Evolutionary conservation across 2,113 vertebrate species (phyloP).

Genomic region (Oncorhynchus tshawytscha): DNA sequence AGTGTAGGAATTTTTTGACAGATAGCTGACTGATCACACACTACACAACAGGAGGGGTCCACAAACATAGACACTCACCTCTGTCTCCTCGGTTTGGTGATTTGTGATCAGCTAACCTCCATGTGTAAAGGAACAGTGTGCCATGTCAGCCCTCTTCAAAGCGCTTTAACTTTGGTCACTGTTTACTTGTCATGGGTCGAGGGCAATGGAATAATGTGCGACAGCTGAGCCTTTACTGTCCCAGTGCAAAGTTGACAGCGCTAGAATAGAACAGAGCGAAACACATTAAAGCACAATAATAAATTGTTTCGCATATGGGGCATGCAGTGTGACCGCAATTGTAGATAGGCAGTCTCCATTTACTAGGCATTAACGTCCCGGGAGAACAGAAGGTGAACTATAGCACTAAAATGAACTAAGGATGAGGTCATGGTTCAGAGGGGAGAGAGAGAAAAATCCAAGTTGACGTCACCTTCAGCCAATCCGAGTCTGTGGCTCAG

Average conservation of each 20-base stretch:
- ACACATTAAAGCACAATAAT: constrained; percentile 28
- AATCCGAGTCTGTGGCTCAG: constrained; percentile 79
- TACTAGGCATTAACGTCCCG: constrained; percentile 45
- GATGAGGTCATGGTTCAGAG: constrained; percentile 87
- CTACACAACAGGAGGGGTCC: neutral
- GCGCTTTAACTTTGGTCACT: constrained; percentile 38
- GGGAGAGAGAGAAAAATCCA: constrained; percentile 48
- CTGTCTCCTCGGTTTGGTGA: constrained; percentile 46
- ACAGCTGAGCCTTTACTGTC: constrained; percentile 31
- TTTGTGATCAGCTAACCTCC: constrained; percentile 45
- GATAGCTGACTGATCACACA: neutral
- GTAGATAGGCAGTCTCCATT: constrained; percentile 32
- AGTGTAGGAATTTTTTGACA: constrained; percentile 2
- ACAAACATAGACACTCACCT: constrained; percentile 57
- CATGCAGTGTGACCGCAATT: neutral
- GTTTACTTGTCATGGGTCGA: constrained; percentile 56
- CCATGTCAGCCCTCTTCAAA: constrained; percentile 37
- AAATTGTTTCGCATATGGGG: neutral
- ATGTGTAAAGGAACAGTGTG: constrained; percentile 36
- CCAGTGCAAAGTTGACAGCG: constrained; percentile 53
- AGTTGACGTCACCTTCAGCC: constrained; percentile 89
- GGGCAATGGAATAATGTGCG: constrained; percentile 18
- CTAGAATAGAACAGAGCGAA: constrained; percentile 26
- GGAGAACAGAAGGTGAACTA: constrained; percentile 72
- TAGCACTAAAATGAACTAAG: constrained; percentile 80